Conservation (phyloP, 2,797 vertebrate genomes). For the Hemibagrus guttatus region DNA sequence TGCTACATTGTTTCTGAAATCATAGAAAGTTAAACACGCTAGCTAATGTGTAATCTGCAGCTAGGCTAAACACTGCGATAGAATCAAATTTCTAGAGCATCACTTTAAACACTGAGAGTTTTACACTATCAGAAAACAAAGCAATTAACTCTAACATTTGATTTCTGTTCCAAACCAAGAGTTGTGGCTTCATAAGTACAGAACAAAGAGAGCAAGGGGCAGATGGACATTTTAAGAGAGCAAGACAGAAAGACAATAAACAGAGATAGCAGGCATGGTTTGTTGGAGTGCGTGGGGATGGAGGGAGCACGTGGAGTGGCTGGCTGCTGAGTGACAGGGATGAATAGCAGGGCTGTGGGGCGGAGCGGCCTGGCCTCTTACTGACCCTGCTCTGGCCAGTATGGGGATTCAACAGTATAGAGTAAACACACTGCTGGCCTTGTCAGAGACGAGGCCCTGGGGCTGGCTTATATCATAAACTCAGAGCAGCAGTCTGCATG, state of each 20-base stretch:
- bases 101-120: not conserved
- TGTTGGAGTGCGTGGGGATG: constrained; percentile 7
- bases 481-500: constrained; percentile 28
- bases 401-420: constrained; percentile 53
- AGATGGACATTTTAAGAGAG: constrained; percentile 37
- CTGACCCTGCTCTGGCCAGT: constrained; percentile 59
- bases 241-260: constrained; percentile 44
- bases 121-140: not conserved
- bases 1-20: not conserved
- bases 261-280: constrained; percentile 37
- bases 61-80: not conserved
- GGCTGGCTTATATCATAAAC: constrained; percentile 59
- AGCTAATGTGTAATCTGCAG: not conserved
- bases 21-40: not conserved
- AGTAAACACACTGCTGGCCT: constrained; percentile 61
- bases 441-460: constrained; percentile 54
- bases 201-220: constrained; percentile 24
- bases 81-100: not conserved
- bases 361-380: constrained; percentile 53
- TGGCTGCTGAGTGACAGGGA: constrained; percentile 55
- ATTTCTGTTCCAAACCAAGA: constrained; percentile 7
- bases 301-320: constrained; percentile 33
- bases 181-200: not conserved
- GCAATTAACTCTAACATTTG: not conserved
- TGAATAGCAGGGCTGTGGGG: constrained; percentile 58